Base-by-base conservation (phyloP, 2,797 vertebrate genomes). In the Sebastes umbrosus region DNA sequence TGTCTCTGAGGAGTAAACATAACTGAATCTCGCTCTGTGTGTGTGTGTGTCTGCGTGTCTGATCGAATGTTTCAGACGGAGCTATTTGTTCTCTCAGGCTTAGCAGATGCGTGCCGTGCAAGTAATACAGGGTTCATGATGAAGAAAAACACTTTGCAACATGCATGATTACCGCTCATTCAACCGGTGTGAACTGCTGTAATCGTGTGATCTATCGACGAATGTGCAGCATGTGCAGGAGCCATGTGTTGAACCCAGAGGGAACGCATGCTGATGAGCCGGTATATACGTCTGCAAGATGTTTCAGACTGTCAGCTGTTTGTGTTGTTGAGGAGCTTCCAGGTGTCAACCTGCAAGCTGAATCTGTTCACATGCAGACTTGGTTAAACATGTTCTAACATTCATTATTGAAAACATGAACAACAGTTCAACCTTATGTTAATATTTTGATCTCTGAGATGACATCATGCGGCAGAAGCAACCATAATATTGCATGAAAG, bases 111-210 rank as follows among this genome's bases (percentile, higher is more conserved):
- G 67, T 76, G 82, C 57, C 36, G 54, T 92, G 86, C 84, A 50
- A 83, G 80, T 57, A 72, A 73, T 75, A 66, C 84, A 66, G 80
- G 46, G 73, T 83, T 84, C 75, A 76, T 59, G 78, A 78, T 79
- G 84, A 77, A 88, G 89, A 82, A 83, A 91, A 93, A 83, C 88
- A 79, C 85, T 91, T 88, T 80, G 79, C 80, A 90, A 75, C 89
- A 91, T 86, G 89, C 88, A 84, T 85, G 87, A 90, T 90, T 93
- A 88, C 87, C 50, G 77, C 82, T 73, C 82, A 80, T 82, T 91
- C 85, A 91, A 72, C 84, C 78, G 4, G 39, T 57, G 69, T 84
- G 82, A 90, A 81, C 76, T 50, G 39, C 77, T 77, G 77, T 85
- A 83, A 87, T 90, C 55, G 31, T 87, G 88, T 69, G 82, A 91